Base-by-base conservation (phyloP, 2,797 vertebrate species). In the Halcyon badia region DNA sequence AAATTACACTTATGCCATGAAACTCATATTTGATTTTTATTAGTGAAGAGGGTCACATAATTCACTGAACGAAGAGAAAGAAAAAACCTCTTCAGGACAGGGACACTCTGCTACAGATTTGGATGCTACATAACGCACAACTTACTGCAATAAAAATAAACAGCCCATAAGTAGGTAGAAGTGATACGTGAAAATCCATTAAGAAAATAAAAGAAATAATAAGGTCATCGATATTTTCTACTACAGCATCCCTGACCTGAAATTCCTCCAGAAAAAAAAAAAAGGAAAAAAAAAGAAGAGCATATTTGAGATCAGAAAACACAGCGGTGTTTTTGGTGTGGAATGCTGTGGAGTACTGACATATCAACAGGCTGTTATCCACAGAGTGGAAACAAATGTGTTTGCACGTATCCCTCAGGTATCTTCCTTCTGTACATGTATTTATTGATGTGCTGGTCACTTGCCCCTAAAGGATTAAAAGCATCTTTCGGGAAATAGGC, bases 171-270 rank as follows among this genome's bases (percentile, higher is more conserved):
- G 91, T 41, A 95, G 90, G 87, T 64, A 94, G 81, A 41, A 0
- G 56, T 61, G 95, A 84, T 89, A 94, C 91, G 89, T 77, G 86
- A 91, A 94, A 93, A 97, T 80, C 86, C 91, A 97, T 91, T 72
- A 93, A 79, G 91, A 95, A 96, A 97, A 97, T 81, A 91, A 95
- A 94, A 97, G 83, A 28, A 94, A 88, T 91, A 95, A 95, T 86
- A 91, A 95, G 83, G 90, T 89, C 70, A 7, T 95, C 85, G 90
- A 94, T 95, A 89, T 97, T 93, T 90, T 18, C 83, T 57, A 68
- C 81, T 52, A n/a, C 3, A 3, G 31, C 76, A 65, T 93, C 70
- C 39, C 70, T 73, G 93, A 77, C 78, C 94, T 68, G 91, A 89
- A 90, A 88, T 91, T 90, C 58, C 90, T 84, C 54, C 62, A 72